Evolutionary conservation across 2,797 vertebrate genomes (phyloP), one percentile per base, ranked within the genome.

Genomic region (Paedocypris micromegethes): DNA sequence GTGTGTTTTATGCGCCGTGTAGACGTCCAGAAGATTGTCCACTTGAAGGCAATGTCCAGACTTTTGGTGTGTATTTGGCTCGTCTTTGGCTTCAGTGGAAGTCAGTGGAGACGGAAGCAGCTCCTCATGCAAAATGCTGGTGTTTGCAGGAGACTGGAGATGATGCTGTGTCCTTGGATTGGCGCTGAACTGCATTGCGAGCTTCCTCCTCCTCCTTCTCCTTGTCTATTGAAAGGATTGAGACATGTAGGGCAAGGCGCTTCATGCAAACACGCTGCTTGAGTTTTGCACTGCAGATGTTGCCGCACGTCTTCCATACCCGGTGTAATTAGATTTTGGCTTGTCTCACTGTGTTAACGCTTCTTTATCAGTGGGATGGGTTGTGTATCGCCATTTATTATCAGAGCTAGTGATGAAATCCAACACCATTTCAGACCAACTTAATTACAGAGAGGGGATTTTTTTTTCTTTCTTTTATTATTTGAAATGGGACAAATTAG

Each of bases 31-130:
- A 23, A 23, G 23, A 23, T 23, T 23, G 23, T 23, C 23, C 23
- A 23, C 23, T 23, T 23, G 23, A 23, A 23, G 23, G 23, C 23
- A 23, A 23, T 23, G 23, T 23, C 23, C 23, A 23, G 23, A 23
- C 23, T 23, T 23, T 23, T 23, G 23, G 23, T 23, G 23, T 23
- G 23, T 23, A 72, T 75, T 68, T 75, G 75, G 70, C 78, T 71
- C 71, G 61, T 75, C 77, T 73, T 75, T 72, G 74, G 61, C 66
- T 79, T 68, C 71, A 68, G 73, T 70, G 70, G 58, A 66, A 58
- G 50, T 42, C 47, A 59, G 62, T 38, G 5, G 51, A 56, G 50
- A 47, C 56, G 23, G 60, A 68, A 56, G 51, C 58, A 61, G 47
- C n/a, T 48, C 64, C n/a, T 66, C 58, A 44, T 58, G 71, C 57